Conservation (phyloP, 37 sponge, comb jelly and placozoan species). For the Oscarella lobularis region DNA sequence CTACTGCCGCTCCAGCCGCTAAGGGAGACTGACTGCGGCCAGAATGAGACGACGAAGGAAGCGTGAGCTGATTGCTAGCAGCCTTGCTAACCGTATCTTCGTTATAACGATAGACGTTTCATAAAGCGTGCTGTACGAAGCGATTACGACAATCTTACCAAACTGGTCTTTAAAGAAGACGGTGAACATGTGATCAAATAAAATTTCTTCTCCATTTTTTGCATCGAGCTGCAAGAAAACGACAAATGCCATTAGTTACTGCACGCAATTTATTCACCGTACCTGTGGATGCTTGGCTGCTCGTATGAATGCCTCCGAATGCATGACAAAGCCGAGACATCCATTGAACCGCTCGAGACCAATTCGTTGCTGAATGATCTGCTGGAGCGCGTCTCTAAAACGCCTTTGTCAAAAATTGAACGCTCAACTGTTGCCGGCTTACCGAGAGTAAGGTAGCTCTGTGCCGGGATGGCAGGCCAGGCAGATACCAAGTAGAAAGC, state of each 20-base stretch:
- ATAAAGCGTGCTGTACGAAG: too few relatives aligned
- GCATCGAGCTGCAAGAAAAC: background rate
- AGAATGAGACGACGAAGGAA: too few relatives aligned
- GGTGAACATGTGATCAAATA: background rate
- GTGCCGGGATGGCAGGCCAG: conserved; percentile 49
- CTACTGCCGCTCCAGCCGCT: too few relatives aligned
- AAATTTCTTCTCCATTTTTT: background rate
- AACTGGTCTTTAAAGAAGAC: background rate
- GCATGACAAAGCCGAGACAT: conserved; percentile 28
- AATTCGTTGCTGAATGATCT: conserved; percentile 58
- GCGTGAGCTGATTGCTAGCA: too few relatives aligned
- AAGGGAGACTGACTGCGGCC: too few relatives aligned
- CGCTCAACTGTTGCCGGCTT: background rate
- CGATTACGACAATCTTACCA: background rate
- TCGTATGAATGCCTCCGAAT: conserved; percentile 39
- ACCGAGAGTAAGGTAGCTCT: conserved; percentile 32
- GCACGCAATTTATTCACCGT: background rate
- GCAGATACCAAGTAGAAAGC: conserved; percentile 43
- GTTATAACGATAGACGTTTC: too few relatives aligned
- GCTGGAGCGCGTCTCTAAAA: conserved; percentile 42
- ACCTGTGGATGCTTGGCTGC: conserved; percentile 54
- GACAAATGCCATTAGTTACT: background rate
- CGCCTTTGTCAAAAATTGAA: background rate
- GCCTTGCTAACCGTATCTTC: too few relatives aligned
- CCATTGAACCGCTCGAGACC: conserved; percentile 46